Evolutionary conservation across 1,140 invertebrate species (phyloP).

Genomic region (Pentalonia nigronervosa): DNA sequence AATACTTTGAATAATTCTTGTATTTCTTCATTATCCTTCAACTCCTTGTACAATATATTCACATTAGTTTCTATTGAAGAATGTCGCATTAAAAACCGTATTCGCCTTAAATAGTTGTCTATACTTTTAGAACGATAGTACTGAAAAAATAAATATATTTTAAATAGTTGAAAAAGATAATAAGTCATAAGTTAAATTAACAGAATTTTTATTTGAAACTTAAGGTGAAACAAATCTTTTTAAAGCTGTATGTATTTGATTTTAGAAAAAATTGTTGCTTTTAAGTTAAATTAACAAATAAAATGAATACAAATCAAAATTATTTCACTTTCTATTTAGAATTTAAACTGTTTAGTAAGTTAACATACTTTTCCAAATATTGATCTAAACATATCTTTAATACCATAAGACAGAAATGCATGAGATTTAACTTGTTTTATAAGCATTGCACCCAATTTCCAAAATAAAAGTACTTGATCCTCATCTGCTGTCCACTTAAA

Average conservation of each 20-base stretch:
- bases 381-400: constrained; percentile 41
- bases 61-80: constrained; percentile 23
- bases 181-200: background rate
- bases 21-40: constrained; percentile 29
- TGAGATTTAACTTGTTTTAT: constrained; percentile 50
- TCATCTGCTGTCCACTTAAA: constrained; percentile 42
- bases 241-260: background rate
- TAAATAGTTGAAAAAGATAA: background rate
- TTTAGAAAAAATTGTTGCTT: background rate
- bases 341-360: background rate
- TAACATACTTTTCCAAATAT: constrained; percentile 47
- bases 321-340: background rate
- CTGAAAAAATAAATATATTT: background rate
- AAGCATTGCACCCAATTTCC: constrained; percentile 39
- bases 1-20: constrained; percentile 44
- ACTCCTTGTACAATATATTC: background rate
- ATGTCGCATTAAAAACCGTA: constrained; percentile 29
- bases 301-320: background rate
- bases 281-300: background rate
- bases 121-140: constrained; percentile 48
- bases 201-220: no score
- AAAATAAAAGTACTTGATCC: constrained; percentile 41
- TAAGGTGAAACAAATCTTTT: no score
- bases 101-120: constrained; percentile 37
- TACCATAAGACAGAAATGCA: constrained; percentile 50